A percentile compares a stretch with the other conserved stretches of the same genome.
phyloP scores from a whole-genome alignment of 2,113 vertebrate species.

The Gobius niger region DNA sequence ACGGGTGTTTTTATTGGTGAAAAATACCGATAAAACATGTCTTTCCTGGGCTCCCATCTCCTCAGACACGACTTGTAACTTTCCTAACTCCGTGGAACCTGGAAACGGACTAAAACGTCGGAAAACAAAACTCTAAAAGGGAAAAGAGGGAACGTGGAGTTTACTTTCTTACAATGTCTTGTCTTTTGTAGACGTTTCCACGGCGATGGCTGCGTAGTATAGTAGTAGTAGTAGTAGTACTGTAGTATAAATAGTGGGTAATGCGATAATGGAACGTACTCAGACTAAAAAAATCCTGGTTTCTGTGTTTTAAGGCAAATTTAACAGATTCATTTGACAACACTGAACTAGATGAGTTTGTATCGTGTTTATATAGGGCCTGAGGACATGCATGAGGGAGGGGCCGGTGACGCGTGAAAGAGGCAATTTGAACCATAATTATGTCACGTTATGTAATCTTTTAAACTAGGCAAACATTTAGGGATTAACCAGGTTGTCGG shows the following conservation, averaged over 20 bases:
- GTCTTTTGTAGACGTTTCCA: slow-evolving; percentile 31
- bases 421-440: not conserved
- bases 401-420: not conserved
- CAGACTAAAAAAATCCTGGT: slow-evolving; percentile 7
- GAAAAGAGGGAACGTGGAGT: not conserved
- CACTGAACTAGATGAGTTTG: slow-evolving; percentile 5
- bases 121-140: slow-evolving; percentile 20
- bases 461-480: no score
- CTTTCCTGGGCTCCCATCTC: not conserved
- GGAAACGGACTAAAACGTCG: no score
- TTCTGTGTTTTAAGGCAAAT: slow-evolving; percentile 60
- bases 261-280: not conserved
- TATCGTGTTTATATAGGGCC: slow-evolving; percentile 45
- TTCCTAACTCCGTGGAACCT: no score
- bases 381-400: slow-evolving; percentile 41
- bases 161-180: not conserved
- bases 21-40: not conserved
- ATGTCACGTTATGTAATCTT: no score
- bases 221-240: not conserved
- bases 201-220: slow-evolving; percentile 22
- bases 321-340: slow-evolving; percentile 28
- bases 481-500: no score
- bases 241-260: not conserved
- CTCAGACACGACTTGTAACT: no score
- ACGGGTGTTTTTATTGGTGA: no score